phyloP scores from a whole-genome alignment of 2,888 invertebrate genomes.

The Drosophila planitibia region DNA sequence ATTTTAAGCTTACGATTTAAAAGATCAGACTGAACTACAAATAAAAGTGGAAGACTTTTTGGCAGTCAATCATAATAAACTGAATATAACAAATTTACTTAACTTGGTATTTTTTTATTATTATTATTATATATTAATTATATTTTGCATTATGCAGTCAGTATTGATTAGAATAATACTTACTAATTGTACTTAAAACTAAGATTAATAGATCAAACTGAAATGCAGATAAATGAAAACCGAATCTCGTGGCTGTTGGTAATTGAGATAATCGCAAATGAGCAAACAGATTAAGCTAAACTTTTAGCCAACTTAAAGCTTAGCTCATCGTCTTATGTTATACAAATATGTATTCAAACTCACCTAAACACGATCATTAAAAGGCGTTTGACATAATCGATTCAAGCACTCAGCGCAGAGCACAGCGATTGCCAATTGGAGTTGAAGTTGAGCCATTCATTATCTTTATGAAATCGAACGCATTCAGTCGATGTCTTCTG shows the following conservation, averaged over 20 bases:
- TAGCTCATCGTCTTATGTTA: background rate
- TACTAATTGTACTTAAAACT: background rate
- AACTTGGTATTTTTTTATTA: background rate
- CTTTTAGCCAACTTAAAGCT: background rate
- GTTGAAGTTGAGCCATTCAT: slow-evolving; percentile 22
- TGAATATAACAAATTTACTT: background rate
- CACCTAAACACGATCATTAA: background rate
- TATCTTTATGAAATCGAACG: slow-evolving; percentile 35
- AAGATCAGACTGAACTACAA: background rate
- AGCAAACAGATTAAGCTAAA: background rate
- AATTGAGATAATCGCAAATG: background rate
- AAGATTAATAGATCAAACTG: background rate
- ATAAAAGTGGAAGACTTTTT: background rate
- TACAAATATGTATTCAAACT: background rate
- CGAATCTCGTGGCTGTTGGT: background rate
- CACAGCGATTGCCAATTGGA: slow-evolving; percentile 6
- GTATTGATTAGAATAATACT: background rate
- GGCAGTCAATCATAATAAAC: background rate
- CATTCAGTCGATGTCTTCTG: slow-evolving; percentile 15
- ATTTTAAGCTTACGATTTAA: background rate
- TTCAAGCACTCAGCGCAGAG: slow-evolving; percentile 4
- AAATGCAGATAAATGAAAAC: background rate
- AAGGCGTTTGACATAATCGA: slow-evolving; percentile 23
- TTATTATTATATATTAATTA: no score
- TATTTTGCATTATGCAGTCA: background rate